Base-by-base conservation (phyloP, 2,888 invertebrate genomes). In the Girardia tigrina region DNA sequence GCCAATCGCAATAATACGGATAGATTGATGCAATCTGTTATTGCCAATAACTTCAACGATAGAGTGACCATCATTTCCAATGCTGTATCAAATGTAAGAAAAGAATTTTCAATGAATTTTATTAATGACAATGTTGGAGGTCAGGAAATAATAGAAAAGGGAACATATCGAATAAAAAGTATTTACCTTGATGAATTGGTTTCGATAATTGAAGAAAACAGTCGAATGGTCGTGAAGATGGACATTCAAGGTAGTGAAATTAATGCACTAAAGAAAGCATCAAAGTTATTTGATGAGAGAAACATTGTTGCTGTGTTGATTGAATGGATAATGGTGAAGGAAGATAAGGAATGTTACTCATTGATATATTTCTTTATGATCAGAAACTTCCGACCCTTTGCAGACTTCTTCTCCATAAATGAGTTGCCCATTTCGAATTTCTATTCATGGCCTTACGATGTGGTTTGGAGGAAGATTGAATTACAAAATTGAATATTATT, bases 211-310 rank as follows among this genome's bases (percentile, higher is more conserved):
- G 4, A 4, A 20, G 56, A 12, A 16, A 56, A 4, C n/a, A 16
- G n/a, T 12, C 20, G 23, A n/a, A n/a, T 56, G 4, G 23, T 56
- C 4, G 23, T 56, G 6, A 56, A 56, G 23, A 56, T 56, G 6
- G 56, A 56, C n/a, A 56, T 56, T 2, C 56, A 56, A 56, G 56
- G 56, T 23, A 56, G 56, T 56, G 56, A 56, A 56, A 56, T 56
- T 23, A 23, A 56, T 56, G n/a, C 56, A 4, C 4, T 56, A 4
- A 4, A 20, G 4, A 23, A 6, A 8, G 4, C 56, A 56, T 56
- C 56, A 56, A n/a, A 8, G 23, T 56, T 56, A 6, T 56, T 56
- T 56, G 4, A 4, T 4, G n/a, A 56, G n/a, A 56, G 56, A 56
- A 56, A 56, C 4, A 16, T 56, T 23, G 23, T 56, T 8, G 56